A percentile compares a stretch with the other conserved stretches of the same genome.
These are phyloP conservation scores for Thripadectes ignobilis DNA, from an alignment of 2,797 vertebrate genomes.

Conservation along the genomic window DNA sequence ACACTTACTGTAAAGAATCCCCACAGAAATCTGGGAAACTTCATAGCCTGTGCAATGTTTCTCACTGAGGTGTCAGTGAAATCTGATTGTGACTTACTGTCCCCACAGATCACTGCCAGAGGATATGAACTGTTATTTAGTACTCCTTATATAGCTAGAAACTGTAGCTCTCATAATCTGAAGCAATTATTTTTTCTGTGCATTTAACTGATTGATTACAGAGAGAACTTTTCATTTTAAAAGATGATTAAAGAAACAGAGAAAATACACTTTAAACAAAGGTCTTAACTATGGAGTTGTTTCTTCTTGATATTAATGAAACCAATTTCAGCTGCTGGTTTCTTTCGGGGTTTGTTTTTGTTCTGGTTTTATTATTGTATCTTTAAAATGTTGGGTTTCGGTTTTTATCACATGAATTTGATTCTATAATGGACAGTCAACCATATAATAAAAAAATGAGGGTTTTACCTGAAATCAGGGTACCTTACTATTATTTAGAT, in stretches of 20 bases:
- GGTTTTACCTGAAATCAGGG: neutral
- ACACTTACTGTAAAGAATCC: constrained; percentile 13
- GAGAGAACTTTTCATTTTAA: neutral
- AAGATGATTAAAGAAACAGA: neutral
- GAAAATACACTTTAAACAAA: neutral
- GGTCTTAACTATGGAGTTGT: neutral
- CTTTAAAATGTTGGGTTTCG: neutral
- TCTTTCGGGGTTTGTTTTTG: neutral
- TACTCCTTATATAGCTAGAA: neutral
- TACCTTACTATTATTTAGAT: neutral
- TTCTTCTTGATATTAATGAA: neutral
- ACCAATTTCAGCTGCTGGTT: neutral
- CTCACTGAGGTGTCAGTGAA: constrained; percentile 15
- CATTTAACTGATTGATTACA: neutral
- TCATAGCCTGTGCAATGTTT: neutral
- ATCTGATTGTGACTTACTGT: constrained; percentile 8
- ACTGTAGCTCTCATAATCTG: neutral
- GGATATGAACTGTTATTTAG: neutral
- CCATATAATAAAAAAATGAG: accelerated
- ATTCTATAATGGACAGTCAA: neutral
- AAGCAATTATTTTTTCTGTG: neutral
- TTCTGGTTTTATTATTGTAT: accelerated
- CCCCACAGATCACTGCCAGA: neutral
- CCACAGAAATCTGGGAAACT: constrained; percentile 1
- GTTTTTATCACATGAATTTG: neutral